phyloP scores from a whole-genome alignment of 2,113 vertebrate genomes.

The Rhinoptilus africanus region DNA sequence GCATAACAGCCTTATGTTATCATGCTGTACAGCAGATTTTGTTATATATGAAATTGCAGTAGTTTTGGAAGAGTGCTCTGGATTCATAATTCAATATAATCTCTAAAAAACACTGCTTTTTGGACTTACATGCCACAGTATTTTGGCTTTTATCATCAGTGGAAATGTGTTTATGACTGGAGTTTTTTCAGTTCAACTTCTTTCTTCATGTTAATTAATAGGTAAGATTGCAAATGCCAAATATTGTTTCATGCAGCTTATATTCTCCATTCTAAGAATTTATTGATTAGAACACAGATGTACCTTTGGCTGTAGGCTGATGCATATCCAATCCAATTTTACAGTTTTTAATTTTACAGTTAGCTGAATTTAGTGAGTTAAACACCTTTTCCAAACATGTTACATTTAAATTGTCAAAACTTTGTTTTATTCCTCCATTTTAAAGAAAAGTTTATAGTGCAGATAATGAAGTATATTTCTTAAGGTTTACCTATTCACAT shows the following conservation, averaged over 20 bases:
- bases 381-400: neutral
- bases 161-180: neutral
- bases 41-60: neutral
- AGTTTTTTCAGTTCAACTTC: neutral
- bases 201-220: neutral
- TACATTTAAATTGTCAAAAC: neutral
- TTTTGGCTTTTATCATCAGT: neutral
- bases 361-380: neutral
- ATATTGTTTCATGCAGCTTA: neutral
- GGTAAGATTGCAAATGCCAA: neutral
- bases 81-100: neutral
- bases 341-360: neutral
- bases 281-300: neutral
- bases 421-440: neutral
- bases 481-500: neutral
- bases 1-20: neutral
- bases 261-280: neutral
- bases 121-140: neutral
- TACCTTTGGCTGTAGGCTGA: neutral
- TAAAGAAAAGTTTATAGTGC: neutral
- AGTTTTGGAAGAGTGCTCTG: neutral
- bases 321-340: neutral
- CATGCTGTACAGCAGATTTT: neutral
- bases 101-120: neutral
- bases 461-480: neutral